Evolutionary conservation across 1,140 invertebrate genomes (phyloP).

Genomic region (Saccostrea echinata): DNA sequence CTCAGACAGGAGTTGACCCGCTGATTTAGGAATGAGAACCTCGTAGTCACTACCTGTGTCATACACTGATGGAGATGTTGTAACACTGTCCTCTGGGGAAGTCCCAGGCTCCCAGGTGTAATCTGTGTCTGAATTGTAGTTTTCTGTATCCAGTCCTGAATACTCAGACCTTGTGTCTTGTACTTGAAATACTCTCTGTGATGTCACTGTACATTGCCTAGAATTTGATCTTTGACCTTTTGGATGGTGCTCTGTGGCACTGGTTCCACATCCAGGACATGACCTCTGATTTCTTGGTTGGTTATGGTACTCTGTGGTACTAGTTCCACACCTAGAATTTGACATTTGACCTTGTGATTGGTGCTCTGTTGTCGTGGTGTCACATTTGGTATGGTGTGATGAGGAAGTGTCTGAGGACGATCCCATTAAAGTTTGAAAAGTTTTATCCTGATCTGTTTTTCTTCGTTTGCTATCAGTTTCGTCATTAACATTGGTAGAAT

Average conservation of each 20-base stretch:
- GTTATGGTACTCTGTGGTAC: too few relatives aligned
- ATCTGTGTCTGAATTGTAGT: slow-evolving; percentile 48
- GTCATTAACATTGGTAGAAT: not conserved
- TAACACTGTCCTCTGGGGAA: slow-evolving; percentile 6
- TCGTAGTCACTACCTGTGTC: slow-evolving; percentile 51
- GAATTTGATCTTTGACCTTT: not conserved
- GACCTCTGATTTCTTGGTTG: not conserved
- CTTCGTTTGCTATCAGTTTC: not conserved
- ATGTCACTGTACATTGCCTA: not conserved
- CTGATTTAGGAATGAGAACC: slow-evolving; percentile 52
- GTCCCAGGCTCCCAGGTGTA: slow-evolving; percentile 46
- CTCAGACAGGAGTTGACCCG: slow-evolving; percentile 43
- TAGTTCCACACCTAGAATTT: not conserved
- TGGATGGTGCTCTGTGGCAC: not conserved
- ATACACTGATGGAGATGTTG: not conserved
- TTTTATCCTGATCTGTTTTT: not conserved
- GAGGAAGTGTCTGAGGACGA: not conserved
- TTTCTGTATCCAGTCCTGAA: not conserved
- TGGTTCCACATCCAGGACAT: too few relatives aligned
- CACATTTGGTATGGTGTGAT: not conserved
- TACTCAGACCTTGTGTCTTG: not conserved
- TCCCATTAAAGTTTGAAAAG: not conserved
- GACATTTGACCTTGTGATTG: not conserved
- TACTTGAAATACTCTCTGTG: not conserved
- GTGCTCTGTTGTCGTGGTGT: not conserved